Conservation (phyloP, 2,797 vertebrate genomes). For the Anolis apletophallus region DNA sequence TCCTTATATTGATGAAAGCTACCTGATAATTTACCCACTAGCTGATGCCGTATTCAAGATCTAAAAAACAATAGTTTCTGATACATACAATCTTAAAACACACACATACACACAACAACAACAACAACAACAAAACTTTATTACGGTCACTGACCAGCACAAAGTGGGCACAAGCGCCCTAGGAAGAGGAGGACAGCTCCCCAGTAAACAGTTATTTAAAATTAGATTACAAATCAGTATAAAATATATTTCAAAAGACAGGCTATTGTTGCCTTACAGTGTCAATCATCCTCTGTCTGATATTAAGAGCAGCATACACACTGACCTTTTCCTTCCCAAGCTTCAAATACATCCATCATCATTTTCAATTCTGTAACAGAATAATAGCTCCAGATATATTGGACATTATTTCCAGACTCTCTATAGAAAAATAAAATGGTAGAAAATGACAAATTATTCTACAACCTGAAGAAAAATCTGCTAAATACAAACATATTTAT, state of each 20-base stretch:
- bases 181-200: too few relatives aligned
- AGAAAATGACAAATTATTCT: slow-evolving; percentile 51
- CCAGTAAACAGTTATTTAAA: too few relatives aligned
- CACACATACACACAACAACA: slow-evolving; percentile 6
- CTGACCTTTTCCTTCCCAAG: slow-evolving; percentile 79
- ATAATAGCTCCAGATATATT: slow-evolving; percentile 83
- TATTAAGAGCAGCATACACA: too few relatives aligned
- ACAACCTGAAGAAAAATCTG: not conserved
- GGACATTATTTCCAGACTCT: slow-evolving; percentile 80
- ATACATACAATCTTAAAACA: slow-evolving; percentile 22
- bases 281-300: too few relatives aligned
- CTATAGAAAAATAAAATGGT: slow-evolving; percentile 72
- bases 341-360: slow-evolving; percentile 80
- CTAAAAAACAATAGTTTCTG: slow-evolving; percentile 38
- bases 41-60: not conserved
- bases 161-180: too few relatives aligned
- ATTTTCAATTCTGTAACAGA: slow-evolving; percentile 77
- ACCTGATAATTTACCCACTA: not conserved
- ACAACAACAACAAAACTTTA: too few relatives aligned
- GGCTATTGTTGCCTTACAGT: too few relatives aligned
- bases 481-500: not conserved
- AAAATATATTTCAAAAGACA: too few relatives aligned
- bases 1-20: slow-evolving; percentile 4
- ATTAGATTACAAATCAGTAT: too few relatives aligned
- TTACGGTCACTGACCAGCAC: too few relatives aligned